A percentile compares a stretch with the other conserved stretches of the same genome.
phyloP scores from a whole-genome alignment of 1,140 invertebrate species.

The Ctenoplectra terminalis region DNA sequence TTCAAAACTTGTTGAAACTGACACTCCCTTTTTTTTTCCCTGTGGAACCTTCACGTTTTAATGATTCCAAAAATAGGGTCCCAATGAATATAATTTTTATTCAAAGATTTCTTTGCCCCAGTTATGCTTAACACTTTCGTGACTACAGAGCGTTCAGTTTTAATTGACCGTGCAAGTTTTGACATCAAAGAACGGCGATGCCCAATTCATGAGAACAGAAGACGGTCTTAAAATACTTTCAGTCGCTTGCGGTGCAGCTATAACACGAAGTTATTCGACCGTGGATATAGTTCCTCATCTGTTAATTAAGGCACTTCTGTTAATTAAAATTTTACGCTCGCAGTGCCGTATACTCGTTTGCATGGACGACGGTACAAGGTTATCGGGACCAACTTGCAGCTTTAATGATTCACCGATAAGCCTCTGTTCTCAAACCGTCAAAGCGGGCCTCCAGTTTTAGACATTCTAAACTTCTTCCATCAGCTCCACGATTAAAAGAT shows the following conservation, averaged over 20 bases:
- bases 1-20: no score
- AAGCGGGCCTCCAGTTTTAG: neutral
- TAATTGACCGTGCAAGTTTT: slow-evolving; percentile 10
- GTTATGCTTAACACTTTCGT: neutral
- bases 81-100: neutral
- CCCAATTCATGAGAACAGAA: neutral
- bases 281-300: slow-evolving; percentile 59
- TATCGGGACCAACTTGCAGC: slow-evolving; percentile 6
- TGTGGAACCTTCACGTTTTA: no score
- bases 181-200: slow-evolving; percentile 6
- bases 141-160: neutral
- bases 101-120: neutral
- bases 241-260: neutral
- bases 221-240: slow-evolving; percentile 36
- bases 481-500: neutral
- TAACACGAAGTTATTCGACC: neutral
- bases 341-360: slow-evolving; percentile 30
- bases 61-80: no score
- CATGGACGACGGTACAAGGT: slow-evolving; percentile 1
- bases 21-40: no score
- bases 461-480: neutral
- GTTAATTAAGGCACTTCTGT: slow-evolving; percentile 72
- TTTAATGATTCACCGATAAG: slow-evolving; percentile 50
- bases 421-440: neutral
- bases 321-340: slow-evolving; percentile 74